Percentiles rank a stretch among this genome's conserved stretches.
phyloP scores from a whole-genome alignment of 1,140 invertebrate genomes.

The Trichonephila inaurata region DNA sequence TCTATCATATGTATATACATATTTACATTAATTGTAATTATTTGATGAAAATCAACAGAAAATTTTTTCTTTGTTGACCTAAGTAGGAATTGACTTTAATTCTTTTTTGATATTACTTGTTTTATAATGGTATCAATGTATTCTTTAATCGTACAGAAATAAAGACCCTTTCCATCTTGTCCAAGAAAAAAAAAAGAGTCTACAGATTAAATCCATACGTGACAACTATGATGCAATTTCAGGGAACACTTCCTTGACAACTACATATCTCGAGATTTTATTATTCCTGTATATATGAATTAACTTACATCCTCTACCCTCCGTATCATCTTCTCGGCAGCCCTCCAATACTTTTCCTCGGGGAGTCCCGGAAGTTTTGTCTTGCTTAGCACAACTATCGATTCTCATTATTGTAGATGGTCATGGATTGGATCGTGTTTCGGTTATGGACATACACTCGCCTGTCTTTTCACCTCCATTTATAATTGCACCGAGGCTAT shows the following conservation, averaged over 20 bases:
- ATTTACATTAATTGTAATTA: too few species aligned
- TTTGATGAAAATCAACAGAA: too few species aligned
- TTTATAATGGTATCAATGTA: too few species aligned
- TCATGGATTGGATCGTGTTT: background rate
- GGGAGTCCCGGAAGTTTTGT: background rate
- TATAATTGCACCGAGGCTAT: background rate
- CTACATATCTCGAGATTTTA: background rate
- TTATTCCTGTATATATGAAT: background rate
- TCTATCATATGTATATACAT: too few species aligned
- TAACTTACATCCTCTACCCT: background rate
- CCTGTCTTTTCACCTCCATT: background rate
- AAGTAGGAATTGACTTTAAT: too few species aligned
- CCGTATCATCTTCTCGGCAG: background rate
- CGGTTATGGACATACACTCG: background rate
- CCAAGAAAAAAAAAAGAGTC: background rate
- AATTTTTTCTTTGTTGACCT: too few species aligned
- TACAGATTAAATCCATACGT: background rate
- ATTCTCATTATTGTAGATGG: background rate
- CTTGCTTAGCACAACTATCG: slow-evolving; percentile 6
- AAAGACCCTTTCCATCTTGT: too few species aligned
- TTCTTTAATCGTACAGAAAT: too few species aligned
- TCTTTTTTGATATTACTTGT: too few species aligned
- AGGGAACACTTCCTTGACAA: background rate
- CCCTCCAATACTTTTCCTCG: background rate
- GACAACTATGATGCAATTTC: background rate